Conservation (phyloP, 1,140 invertebrate species). For the Heliconius eleuchia region DNA sequence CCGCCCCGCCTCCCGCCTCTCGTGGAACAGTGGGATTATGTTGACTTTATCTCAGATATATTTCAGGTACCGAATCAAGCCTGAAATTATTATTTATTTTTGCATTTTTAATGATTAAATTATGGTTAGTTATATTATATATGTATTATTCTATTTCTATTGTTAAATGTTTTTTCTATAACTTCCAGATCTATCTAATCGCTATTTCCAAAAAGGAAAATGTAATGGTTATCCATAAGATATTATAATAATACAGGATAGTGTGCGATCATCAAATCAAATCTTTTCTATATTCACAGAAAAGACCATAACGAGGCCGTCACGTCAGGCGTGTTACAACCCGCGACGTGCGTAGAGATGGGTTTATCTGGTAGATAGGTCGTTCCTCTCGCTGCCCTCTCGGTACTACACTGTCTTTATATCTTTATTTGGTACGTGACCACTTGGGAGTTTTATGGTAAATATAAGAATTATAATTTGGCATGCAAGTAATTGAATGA, state of each 20-base stretch:
- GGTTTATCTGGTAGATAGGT: constrained; percentile 8
- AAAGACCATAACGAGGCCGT: constrained; percentile 11
- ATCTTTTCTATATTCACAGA: constrained; percentile 2
- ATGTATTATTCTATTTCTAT: not conserved
- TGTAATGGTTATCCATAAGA: too few species aligned
- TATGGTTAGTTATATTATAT: not conserved
- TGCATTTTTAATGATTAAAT: not conserved
- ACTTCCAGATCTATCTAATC: not conserved
- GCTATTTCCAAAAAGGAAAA: not conserved
- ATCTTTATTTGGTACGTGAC: not conserved
- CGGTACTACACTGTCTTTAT: not conserved
- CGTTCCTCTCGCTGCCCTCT: not conserved
- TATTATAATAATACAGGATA: not conserved
- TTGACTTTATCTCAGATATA: constrained; percentile 28
- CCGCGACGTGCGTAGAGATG: constrained; percentile 8
- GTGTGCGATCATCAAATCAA: not conserved
- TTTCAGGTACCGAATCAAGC: constrained; percentile 7
- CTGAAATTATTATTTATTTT: not conserved
- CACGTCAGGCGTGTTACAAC: constrained; percentile 1
- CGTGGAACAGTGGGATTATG: constrained; percentile 45
- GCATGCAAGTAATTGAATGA: too few species aligned
- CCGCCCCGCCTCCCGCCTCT: constrained; percentile 49
- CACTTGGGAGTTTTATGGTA: not conserved
- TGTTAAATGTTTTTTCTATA: not conserved
- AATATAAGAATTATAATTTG: too few species aligned